Evolutionary conservation across 2,797 vertebrate species (phyloP), one percentile per base, ranked within the genome.

Genomic region (Ciconia nigra): DNA sequence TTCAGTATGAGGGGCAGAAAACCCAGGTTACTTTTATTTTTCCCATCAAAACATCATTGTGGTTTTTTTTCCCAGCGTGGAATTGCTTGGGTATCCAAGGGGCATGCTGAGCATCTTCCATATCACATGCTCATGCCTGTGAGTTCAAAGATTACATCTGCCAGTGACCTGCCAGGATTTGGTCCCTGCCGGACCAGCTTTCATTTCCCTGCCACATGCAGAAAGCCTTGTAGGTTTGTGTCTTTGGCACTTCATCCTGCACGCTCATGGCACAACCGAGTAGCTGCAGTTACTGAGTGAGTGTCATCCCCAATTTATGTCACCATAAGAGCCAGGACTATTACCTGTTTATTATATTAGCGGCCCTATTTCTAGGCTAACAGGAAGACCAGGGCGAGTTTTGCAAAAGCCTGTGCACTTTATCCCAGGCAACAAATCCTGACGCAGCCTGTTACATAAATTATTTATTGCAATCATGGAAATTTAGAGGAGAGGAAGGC

Each of bases 71-170:
- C 37, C 37, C 37, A 39, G 37, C 37, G 37, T 39, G 37, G n/a
- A n/a, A n/a, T n/a, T n/a, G n/a, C n/a, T n/a, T n/a, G n/a, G 37
- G 18, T 81, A 49, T 39, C 31, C 52, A 16, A 37, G 31, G 54
- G 31, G 6, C 51, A 51, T 2, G 1, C 31, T 37, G 39, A 67
- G 9, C 44, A 63, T n/a, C 63, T 76, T 49, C 58, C 41, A 47
- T 3, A 46, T 21, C 20, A 51, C 0, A 0, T 72, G 62, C 37
- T 70, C 16, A 6, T 0, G 0, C 66, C 65, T 0, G 0, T 90
- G 93, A 69, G n/a, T 54, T 57, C 79, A 83, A 39, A 93, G 46
- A 21, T 6, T 62, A 44, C 0, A 0, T 71, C 57, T 69, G 29
- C 6, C 10, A 20, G 42, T 25, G 57, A 63, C 54, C 41, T 80